Evolutionary conservation across 2,888 invertebrate species (phyloP), one percentile per base, ranked within the genome.

Genomic region (Lacanobia wlatinum): DNA sequence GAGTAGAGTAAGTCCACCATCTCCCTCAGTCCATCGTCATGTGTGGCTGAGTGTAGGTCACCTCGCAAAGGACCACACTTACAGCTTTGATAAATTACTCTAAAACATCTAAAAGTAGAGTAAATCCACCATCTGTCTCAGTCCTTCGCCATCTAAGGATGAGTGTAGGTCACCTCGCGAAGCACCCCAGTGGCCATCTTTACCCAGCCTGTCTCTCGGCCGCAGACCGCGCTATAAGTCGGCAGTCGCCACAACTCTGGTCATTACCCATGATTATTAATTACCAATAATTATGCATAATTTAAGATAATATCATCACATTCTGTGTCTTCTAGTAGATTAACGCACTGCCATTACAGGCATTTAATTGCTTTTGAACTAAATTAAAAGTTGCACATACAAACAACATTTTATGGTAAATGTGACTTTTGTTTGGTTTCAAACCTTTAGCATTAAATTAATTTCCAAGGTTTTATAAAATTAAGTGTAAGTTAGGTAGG

Each of bases 201-300:
- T 14, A 40, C 18, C 23, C 34, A 69, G 55, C 55, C 38, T 55
- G 56, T 46, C 74, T 28, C 10, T 1, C 10, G 21, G 21, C 21
- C 38, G n/a, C 18, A 21, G 38, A 21, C 28, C 34, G 63, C 38
- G 21, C 70, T 63, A 46, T 61, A 70, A 77, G 79, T 81, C 82
- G 75, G 65, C 82, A 84, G 86, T 82, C 73, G 86, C 65, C 78
- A 84, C 84, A 84, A 73, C 63, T 85, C 86, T 65, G 14, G 61
- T 77, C 72, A 77, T 74, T 70, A 70, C 59, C 61, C 79, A 76
- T 70, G 63, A 72, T 84, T 85, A 73, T 73, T 81, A 46, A 73
- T 70, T 68, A 80, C 72, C 65, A 70, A 73, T 76, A 70, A 73
- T 80, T 73, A 63, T 72, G 73, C 73, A 76, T 84, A 76, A 68